These are phyloP conservation scores for Periophthalmus modestus DNA, from an alignment of 2,113 vertebrate genomes.

Conservation along the genomic window DNA sequence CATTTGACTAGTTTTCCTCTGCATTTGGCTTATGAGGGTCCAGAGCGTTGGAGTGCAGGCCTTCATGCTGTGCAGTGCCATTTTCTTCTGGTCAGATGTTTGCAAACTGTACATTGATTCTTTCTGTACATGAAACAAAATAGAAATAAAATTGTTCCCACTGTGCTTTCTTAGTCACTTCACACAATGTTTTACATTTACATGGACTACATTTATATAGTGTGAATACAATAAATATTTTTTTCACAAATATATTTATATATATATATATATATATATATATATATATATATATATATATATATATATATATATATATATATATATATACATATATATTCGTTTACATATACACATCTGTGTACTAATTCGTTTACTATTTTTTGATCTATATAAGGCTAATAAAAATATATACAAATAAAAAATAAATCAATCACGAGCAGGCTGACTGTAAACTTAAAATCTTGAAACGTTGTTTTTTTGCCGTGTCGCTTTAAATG, in stretches of 20 bases:
- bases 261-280: no score
- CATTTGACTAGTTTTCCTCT: slow-evolving; percentile 11
- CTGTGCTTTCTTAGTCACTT: slow-evolving; percentile 21
- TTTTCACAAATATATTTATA: no score
- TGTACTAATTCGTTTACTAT: no score
- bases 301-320: no score
- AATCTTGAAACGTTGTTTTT: no score
- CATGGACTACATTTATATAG: no score
- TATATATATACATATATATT: no score
- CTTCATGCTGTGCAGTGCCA: slow-evolving; percentile 57
- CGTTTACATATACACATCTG: no score
- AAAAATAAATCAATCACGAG: neutral
- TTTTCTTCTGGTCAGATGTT: slow-evolving; percentile 65
- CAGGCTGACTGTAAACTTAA: neutral
- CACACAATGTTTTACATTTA: no score
- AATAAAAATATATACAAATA: neutral
- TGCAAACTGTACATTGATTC: slow-evolving; percentile 68
- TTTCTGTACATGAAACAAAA: slow-evolving; percentile 71
- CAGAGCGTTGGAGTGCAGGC: slow-evolving; percentile 37
- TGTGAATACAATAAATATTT: no score
- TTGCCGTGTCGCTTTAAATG: slow-evolving; percentile 41
- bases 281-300: no score
- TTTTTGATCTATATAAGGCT: no score
- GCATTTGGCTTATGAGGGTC: slow-evolving; percentile 15
- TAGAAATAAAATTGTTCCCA: slow-evolving; percentile 74